Evolutionary conservation across 1,140 invertebrate species (phyloP), one percentile per base, ranked within the genome.

Genomic region (Saccostrea echinata): DNA sequence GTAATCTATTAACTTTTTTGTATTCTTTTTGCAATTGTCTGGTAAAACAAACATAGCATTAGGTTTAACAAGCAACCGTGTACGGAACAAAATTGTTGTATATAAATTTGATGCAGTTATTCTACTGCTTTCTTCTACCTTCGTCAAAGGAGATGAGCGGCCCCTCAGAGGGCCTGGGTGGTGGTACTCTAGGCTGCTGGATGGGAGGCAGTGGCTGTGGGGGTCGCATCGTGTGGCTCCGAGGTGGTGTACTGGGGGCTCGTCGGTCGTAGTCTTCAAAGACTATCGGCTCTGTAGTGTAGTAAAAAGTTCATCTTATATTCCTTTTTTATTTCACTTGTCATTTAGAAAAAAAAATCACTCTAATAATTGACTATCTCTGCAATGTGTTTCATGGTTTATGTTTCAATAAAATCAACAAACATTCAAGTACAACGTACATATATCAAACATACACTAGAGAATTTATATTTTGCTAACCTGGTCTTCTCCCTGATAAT

Each of bases 401-500:
- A n/a, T n/a, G n/a, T n/a, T n/a, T n/a, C n/a, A n/a, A n/a, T n/a
- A n/a, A n/a, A n/a, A n/a, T n/a, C n/a, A n/a, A n/a, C n/a, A n/a
- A n/a, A n/a, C n/a, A n/a, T n/a, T n/a, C n/a, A n/a, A 43, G 43
- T 43, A 43, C 43, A 43, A 43, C 9, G 43, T 3, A 8, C 43
- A 43, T 43, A 43, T 43, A 43, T 43, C 43, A n/a, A n/a, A 43
- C 43, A 43, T 43, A 43, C 43, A 43, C 6, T 43, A 43, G 43
- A 43, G 43, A 43, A 43, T 8, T 43, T 0, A 43, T 43, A 43
- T 43, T 43, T 43, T 43, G 43, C 52, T 51, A 9, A 88, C 88
- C 88, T 80, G 88, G 88, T 18, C 84, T 80, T 21, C 30, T 35
- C 11, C 30, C 30, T 0, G 84, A 85, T 43, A 85, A 51, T 16